phyloP scores from a whole-genome alignment of 2,797 vertebrate species.

The Ceryle rudis region DNA sequence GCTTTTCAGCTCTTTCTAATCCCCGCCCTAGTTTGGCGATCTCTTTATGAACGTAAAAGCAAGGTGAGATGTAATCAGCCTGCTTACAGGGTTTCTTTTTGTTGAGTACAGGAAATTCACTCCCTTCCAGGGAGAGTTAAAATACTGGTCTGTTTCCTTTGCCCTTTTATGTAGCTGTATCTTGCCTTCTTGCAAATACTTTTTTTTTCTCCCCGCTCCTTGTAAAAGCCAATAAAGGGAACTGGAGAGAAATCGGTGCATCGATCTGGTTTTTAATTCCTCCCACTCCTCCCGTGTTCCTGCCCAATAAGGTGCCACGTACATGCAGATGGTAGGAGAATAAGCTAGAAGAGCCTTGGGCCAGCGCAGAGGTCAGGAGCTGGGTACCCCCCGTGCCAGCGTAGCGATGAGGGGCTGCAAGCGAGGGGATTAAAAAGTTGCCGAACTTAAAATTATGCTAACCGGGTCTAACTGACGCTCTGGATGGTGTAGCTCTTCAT shows the following conservation, averaged over 20 bases:
- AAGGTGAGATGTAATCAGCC: conserved; percentile 13
- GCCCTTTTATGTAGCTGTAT: background rate
- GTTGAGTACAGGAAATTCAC: background rate
- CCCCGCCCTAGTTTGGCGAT: background rate
- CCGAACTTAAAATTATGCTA: background rate
- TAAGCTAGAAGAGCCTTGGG: accelerated
- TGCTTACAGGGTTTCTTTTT: background rate
- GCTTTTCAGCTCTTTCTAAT: background rate
- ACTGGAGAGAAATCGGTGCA: background rate
- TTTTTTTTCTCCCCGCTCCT: no score
- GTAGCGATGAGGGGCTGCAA: background rate
- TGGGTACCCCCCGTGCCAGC: background rate
- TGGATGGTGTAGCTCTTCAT: background rate
- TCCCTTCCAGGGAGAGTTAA: background rate
- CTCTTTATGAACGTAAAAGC: background rate
- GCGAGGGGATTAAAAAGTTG: background rate
- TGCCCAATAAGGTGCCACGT: background rate
- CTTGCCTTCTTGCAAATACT: background rate
- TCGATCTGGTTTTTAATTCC: background rate
- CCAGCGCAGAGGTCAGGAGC: background rate
- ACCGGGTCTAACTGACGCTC: background rate
- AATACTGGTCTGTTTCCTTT: background rate
- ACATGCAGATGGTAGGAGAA: background rate
- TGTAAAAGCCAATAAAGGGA: background rate
- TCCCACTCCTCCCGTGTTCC: background rate